phyloP scores from a whole-genome alignment of 2,797 vertebrate species.

The Pangasius mekongensis region DNA sequence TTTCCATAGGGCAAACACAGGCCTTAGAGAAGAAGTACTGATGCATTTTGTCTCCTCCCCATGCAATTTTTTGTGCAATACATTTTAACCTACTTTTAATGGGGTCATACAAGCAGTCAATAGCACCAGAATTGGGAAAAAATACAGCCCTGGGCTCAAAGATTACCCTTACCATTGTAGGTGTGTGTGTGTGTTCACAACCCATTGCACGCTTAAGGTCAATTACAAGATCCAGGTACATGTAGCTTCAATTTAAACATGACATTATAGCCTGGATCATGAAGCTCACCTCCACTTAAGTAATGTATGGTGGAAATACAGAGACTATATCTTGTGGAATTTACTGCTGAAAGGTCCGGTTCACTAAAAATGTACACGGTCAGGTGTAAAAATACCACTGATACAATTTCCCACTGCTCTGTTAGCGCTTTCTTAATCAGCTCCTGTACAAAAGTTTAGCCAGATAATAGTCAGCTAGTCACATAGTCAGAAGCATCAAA shows the following conservation, averaged over 20 bases:
- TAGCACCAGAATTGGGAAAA: neutral
- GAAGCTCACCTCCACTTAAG: neutral
- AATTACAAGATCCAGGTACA: neutral
- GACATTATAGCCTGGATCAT: neutral
- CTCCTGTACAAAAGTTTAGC: neutral
- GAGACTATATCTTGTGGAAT: neutral
- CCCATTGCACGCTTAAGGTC: neutral
- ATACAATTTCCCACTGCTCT: constrained; percentile 1
- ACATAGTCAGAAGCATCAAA: neutral
- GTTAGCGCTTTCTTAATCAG: neutral
- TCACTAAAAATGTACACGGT: neutral
- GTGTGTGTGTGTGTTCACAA: neutral
- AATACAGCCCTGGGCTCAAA: neutral
- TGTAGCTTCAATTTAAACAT: neutral
- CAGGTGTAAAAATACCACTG: neutral
- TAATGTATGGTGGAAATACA: neutral
- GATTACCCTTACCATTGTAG: constrained; percentile 6
- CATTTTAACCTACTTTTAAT: constrained; percentile 56
- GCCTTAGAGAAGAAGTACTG: constrained; percentile 63
- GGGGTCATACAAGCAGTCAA: constrained; percentile 49
- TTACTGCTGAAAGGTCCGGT: neutral
- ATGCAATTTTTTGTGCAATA: constrained; percentile 49
- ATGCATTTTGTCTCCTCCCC: constrained; percentile 53
- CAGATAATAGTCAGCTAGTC: neutral
- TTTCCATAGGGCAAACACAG: constrained; percentile 71